These are phyloP conservation scores for Anorthoa munda DNA, from an alignment of 2,888 invertebrate species.

Conservation along the genomic window DNA sequence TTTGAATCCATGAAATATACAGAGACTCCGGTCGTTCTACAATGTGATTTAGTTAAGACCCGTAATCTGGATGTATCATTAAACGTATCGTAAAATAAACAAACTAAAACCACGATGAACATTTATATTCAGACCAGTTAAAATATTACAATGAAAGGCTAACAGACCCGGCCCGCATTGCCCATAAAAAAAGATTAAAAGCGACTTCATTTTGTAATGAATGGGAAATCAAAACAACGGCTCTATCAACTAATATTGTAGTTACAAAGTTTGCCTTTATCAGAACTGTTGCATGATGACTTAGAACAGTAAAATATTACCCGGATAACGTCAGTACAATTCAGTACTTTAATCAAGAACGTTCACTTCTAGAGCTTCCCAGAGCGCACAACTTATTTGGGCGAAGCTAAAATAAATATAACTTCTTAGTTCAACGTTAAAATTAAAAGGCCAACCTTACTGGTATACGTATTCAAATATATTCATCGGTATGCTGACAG, in stretches of 20 bases:
- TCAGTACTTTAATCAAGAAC: constrained; percentile 46
- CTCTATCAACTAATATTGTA: constrained; percentile 9
- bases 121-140: constrained; percentile 55
- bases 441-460: constrained; percentile 55
- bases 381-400: constrained; percentile 29
- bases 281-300: constrained; percentile 10
- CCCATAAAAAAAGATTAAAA: constrained; percentile 56
- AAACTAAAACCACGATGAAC: constrained; percentile 48
- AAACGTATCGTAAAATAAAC: constrained; percentile 57
- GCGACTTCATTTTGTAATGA: constrained; percentile 39
- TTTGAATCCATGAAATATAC: constrained; percentile 61
- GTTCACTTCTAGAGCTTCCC: constrained; percentile 42
- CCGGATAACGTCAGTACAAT: constrained; percentile 24
- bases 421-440: constrained; percentile 35
- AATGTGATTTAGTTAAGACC: constrained; percentile 56
- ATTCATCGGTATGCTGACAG: constrained; percentile 75
- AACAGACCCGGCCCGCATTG: constrained; percentile 47
- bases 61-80: constrained; percentile 55
- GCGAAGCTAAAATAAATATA: constrained; percentile 40
- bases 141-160: constrained; percentile 51
- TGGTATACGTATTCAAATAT: constrained; percentile 69
- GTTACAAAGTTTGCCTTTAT: constrained; percentile 9
- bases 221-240: constrained; percentile 53
- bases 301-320: constrained; percentile 20
- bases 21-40: constrained; percentile 39